A percentile compares a stretch with the other conserved stretches of the same genome.
Conservation (phyloP, 1,140 invertebrate species). For the Dreissena rostriformis region DNA sequence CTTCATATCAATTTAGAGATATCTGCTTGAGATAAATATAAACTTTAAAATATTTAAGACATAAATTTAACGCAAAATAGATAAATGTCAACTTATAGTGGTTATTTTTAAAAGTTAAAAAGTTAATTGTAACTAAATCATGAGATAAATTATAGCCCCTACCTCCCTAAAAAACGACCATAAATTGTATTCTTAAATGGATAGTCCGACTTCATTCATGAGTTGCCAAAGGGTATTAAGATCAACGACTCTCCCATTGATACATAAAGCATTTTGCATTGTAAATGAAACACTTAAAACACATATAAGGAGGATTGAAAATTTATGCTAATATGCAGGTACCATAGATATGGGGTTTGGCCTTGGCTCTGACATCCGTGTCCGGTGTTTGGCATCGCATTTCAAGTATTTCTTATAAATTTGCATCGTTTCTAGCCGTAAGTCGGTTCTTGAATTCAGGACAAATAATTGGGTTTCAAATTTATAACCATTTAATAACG, state of each 20-base stretch:
- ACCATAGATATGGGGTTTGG: constrained; percentile 34
- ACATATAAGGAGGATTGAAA: constrained; percentile 13
- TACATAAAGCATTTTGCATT: background rate
- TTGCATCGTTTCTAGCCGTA: constrained; percentile 8
- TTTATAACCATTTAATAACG: constrained; percentile 52
- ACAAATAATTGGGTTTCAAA: constrained; percentile 44
- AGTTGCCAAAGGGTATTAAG: background rate
- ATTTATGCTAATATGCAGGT: constrained; percentile 51
- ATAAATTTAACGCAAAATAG: constrained; percentile 5
- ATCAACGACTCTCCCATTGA: background rate
- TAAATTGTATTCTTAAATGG: background rate
- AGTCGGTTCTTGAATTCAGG: constrained; percentile 23
- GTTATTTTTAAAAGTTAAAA: background rate
- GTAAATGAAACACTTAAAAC: background rate
- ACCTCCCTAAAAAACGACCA: background rate
- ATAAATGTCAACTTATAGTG: constrained; percentile 4
- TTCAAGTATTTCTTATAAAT: constrained; percentile 11
- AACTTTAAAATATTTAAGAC: background rate
- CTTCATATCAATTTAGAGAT: no score
- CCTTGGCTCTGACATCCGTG: constrained; percentile 24
- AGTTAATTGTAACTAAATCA: constrained; percentile 6
- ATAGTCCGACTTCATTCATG: constrained; percentile 1
- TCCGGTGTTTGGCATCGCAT: constrained; percentile 51
- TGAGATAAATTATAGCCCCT: constrained; percentile 1
- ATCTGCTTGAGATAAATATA: background rate